Base-by-base conservation (phyloP, 2,113 vertebrate species). In the Ictalurus furcatus region DNA sequence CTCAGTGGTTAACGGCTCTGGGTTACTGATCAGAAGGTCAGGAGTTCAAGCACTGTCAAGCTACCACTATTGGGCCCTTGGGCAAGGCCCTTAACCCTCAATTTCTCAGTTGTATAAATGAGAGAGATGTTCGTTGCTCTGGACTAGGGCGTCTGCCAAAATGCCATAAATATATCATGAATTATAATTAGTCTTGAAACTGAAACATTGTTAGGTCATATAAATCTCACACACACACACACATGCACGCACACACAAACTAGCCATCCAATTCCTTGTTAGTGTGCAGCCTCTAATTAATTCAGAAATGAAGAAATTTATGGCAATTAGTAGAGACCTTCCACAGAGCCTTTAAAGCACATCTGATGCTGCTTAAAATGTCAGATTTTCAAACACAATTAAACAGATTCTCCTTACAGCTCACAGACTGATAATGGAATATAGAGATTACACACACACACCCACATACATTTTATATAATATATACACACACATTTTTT, bases 281-380 rank as follows among this genome's bases (percentile, higher is more conserved):
- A 76, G 63, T 80, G 30, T 80, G 86, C 54, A 65, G 86, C 88
- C 56, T 69, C 54, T 5, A 69, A 54, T 86, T 84, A 67, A 85
- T 88, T 88, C 56, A 40, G 59, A 54, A 79, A 84, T 48, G 71
- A 74, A 83, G 84, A 91, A 92, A 95, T 91, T 58, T 85, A 91
- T 88, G 30, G 0, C 91, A 93, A 94, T 92, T 93, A 91, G 89
- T 52, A 37, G 92, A 37, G 92, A 94, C 90, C 88, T 93, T 85
- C 52, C 37, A 28, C 52, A 79, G 48, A 63, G n/a, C 73, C 44
- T 85, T 80, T 40, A 92, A 78, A 48, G 87, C 90, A 93, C 92
- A 93, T 73, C 81, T 54, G 91, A 93, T 91, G 85, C 88, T 89
- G 54, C 91, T 63, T 54, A 34, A 92, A 91, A 92, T 91, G 91